Evolutionary conservation across 2,797 vertebrate species (phyloP).

Genomic region (Helarctos malayanus): DNA sequence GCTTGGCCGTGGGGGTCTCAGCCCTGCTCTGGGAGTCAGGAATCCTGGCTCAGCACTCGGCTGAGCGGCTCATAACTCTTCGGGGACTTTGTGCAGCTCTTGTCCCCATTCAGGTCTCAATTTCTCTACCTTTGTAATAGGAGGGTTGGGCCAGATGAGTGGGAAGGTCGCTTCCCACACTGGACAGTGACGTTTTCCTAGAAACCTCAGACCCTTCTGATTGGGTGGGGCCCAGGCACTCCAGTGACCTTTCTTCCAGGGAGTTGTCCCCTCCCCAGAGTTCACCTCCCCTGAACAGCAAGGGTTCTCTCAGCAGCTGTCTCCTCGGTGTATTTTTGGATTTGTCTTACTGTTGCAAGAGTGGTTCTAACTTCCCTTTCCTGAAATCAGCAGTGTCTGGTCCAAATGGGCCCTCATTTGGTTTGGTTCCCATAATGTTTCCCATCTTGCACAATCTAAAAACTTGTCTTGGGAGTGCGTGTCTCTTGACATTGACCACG

Average conservation of each 20-base stretch:
- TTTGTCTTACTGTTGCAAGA: background rate
- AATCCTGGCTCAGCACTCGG: background rate
- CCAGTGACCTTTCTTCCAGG: background rate
- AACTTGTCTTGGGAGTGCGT: background rate
- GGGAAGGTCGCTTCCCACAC: background rate
- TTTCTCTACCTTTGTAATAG: background rate
- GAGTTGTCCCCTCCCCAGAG: background rate
- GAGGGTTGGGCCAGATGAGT: background rate
- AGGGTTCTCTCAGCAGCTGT: background rate
- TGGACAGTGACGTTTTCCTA: background rate
- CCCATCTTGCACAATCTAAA: background rate
- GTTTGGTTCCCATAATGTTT: background rate
- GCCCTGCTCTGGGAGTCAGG: background rate
- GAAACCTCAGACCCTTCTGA: background rate
- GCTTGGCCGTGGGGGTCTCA: background rate
- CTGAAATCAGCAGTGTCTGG: background rate
- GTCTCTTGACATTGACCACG: background rate
- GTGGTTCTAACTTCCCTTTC: background rate
- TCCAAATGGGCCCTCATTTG: background rate
- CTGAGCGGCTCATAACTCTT: background rate
- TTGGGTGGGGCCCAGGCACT: background rate
- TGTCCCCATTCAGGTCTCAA: accelerated
- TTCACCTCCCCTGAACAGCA: background rate
- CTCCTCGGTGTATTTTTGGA: background rate
- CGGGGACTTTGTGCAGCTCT: background rate